Percentiles rank a stretch among this genome's conserved stretches.
Conservation (phyloP, 2,113 vertebrate genomes). For the Catharus bicknelli region DNA sequence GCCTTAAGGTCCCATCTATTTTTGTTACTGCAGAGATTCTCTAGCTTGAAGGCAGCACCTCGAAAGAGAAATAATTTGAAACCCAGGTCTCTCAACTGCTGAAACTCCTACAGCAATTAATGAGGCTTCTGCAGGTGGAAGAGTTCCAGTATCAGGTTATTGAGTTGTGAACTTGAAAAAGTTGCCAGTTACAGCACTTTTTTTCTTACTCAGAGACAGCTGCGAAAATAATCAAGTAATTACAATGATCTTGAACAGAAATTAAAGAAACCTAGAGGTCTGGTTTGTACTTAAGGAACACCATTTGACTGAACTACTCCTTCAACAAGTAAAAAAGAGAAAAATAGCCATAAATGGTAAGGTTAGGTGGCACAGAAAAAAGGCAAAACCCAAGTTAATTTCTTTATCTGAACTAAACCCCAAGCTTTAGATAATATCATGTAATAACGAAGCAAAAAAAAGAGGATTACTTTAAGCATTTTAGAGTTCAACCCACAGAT, state of each 20-base stretch:
- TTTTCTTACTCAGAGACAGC: constrained; percentile 43
- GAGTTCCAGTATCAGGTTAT: constrained; percentile 33
- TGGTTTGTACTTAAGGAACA: constrained; percentile 4
- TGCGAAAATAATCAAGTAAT: constrained; percentile 60
- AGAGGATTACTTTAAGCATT: constrained; percentile 16
- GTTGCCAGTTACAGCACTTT: constrained; percentile 37
- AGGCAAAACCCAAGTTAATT: neutral
- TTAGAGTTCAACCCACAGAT: constrained; percentile 22
- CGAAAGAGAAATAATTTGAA: constrained; percentile 14
- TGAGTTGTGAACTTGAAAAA: constrained; percentile 29
- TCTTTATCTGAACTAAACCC: neutral
- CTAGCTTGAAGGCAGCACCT: neutral
- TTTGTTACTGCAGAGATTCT: neutral
- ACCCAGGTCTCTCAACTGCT: neutral
- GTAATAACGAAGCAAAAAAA: constrained; percentile 12
- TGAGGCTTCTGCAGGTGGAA: constrained; percentile 38
- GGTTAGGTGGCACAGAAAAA: neutral
- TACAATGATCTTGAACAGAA: constrained; percentile 30
- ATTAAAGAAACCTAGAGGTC: constrained; percentile 11
- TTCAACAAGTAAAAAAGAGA: neutral
- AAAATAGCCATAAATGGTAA: neutral
- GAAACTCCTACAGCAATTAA: constrained; percentile 15
- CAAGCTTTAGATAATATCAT: constrained; percentile 22
- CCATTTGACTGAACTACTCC: neutral
- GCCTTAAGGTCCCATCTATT: neutral